Conservation (phyloP, 2,797 vertebrate genomes). For the Cheirogaleus major region DNA sequence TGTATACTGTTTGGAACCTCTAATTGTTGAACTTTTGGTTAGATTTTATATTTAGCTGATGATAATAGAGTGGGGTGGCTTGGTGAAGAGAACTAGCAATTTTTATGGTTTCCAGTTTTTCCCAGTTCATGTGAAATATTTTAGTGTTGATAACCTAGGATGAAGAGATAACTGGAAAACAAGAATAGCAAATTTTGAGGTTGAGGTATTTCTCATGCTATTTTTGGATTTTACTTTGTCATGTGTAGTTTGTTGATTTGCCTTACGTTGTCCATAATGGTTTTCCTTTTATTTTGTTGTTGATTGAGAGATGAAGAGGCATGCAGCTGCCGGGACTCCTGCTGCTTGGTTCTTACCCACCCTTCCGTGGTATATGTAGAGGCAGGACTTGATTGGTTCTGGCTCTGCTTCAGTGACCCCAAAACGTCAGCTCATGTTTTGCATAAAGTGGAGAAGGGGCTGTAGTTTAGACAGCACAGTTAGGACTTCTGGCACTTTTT, state of each 20-base stretch:
- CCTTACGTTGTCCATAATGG: not conserved
- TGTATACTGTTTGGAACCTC: not conserved
- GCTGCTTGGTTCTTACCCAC: not conserved
- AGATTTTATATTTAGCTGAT: not conserved
- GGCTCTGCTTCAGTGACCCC: slow-evolving; percentile 40
- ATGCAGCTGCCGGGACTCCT: accelerated
- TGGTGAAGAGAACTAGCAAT: not conserved
- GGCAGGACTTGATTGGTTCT: not conserved
- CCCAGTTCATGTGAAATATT: not conserved
- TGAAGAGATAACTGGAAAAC: not conserved
- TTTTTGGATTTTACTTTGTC: not conserved
- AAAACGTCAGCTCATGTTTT: slow-evolving; percentile 38
- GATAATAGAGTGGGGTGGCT: not conserved
- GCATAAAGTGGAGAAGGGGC: not conserved
- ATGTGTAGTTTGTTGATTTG: not conserved
- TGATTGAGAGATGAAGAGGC: not conserved
- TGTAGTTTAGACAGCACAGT: not conserved
- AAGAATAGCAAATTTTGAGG: not conserved
- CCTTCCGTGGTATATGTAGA: not conserved
- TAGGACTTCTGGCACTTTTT: not conserved
- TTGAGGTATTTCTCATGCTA: accelerated
- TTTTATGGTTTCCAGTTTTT: not conserved
- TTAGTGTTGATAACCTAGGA: not conserved
- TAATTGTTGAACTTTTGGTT: not conserved
- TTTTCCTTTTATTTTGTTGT: not conserved